Percentiles rank a stretch among this genome's conserved stretches.
These are phyloP conservation scores for Hirtodrosophila confusa DNA, from an alignment of 2,888 invertebrate genomes.

Conservation along the genomic window DNA sequence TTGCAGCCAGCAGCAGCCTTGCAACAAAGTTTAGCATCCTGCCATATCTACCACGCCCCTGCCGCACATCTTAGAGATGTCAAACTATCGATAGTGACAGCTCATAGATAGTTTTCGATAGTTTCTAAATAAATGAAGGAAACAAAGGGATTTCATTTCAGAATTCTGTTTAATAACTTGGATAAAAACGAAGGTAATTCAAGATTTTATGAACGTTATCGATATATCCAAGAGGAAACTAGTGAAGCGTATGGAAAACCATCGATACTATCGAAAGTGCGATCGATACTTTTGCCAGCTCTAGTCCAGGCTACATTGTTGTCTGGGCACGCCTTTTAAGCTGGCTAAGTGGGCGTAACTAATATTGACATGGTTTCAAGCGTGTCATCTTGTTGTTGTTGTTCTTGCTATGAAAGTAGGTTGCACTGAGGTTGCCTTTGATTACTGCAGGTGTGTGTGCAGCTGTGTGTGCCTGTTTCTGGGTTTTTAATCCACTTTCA, in stretches of 20 bases:
- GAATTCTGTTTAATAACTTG: too few species aligned
- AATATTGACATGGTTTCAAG: constrained; percentile 68
- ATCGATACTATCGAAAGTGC: too few species aligned
- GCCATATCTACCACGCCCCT: constrained; percentile 11
- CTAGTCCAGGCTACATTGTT: constrained; percentile 3
- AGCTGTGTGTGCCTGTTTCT: constrained; percentile 14
- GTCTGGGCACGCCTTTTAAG: constrained; percentile 52
- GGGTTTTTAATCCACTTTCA: constrained; percentile 67
- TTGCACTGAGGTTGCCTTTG: constrained; percentile 58
- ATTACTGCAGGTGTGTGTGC: constrained; percentile 19
- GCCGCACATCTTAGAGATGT: neutral
- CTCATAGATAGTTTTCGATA: too few species aligned
- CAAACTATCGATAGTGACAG: too few species aligned
- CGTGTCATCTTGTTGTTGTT: constrained; percentile 30
- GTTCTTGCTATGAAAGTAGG: constrained; percentile 55
- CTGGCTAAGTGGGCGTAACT: constrained; percentile 68
- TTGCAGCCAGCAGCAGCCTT: constrained; percentile 19
- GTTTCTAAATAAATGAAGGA: too few species aligned
- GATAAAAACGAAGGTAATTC: too few species aligned
- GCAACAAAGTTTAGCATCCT: constrained; percentile 50
- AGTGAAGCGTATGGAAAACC: too few species aligned
- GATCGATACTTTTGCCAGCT: too few species aligned
- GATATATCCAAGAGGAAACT: too few species aligned
- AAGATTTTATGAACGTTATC: too few species aligned
- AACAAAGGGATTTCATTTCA: too few species aligned